Evolutionary conservation across 2,888 invertebrate species (phyloP), one percentile per base, ranked within the genome.

Genomic region (Luperina testacea): DNA sequence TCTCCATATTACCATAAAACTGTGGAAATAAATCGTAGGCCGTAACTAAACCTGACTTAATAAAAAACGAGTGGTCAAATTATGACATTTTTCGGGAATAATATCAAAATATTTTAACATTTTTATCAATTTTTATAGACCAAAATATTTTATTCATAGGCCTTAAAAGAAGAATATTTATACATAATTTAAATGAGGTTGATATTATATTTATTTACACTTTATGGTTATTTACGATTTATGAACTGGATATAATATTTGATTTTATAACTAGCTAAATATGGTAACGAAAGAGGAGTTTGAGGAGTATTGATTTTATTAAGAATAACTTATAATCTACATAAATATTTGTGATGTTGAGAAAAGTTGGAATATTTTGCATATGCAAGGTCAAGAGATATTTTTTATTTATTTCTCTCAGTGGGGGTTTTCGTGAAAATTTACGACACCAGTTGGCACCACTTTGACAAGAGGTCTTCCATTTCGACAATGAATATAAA

Each of bases 151-250:
- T 77, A 64, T 72, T 76, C 45, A 75, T 72, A 73, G 51, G 71
- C 42, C 3, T 75, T 65, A 65, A 72, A 76, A 74, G 27, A 76
- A 65, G 67, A 57, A 82, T 69, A 75, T 80, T 75, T 79, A 77
- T 74, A 64, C 9, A 67, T 27, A 59, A 69, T 78, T 85, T 71
- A 83, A 85, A 79, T 45, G 57, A 79, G 71, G 42, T 81, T 87
- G 73, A 87, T 80, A 69, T 82, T 80, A 69, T 82, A 51, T 82
- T 81, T 78, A 82, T 84, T 80, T 78, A 71, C 17, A 79, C 4
- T 69, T 69, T 7, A 59, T 13, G 69, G 67, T 85, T 80, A 82
- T 88, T 87, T 81, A 85, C 15, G 82, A 75, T 32, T 32, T 68
- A 57, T 77, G 69, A 81, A 82, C 82, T 72, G 75, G 72, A 81